These are phyloP conservation scores for Selenia dentaria DNA, from an alignment of 2,888 invertebrate species.

Conservation along the genomic window DNA sequence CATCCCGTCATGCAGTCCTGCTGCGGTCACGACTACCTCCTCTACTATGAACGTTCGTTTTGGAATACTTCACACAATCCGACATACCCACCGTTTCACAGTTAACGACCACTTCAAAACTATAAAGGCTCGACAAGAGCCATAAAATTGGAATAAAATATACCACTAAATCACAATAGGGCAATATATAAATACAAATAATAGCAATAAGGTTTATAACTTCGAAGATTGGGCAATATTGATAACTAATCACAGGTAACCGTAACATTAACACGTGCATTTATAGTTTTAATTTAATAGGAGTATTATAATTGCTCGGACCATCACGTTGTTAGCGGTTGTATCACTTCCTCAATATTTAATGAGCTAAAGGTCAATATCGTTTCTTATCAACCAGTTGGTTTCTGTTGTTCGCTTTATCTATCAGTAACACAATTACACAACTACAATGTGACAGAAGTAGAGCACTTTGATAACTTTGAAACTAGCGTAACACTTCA, in stretches of 20 bases:
- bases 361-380: slow-evolving; percentile 5
- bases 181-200: slow-evolving; percentile 34
- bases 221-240: slow-evolving; percentile 23
- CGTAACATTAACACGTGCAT: slow-evolving; percentile 22
- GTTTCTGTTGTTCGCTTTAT: slow-evolving; percentile 9
- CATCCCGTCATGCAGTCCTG: slow-evolving; percentile 46
- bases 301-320: slow-evolving; percentile 6
- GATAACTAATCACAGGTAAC: slow-evolving; percentile 19
- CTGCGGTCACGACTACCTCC: slow-evolving; percentile 41
- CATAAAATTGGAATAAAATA: slow-evolving; percentile 40
- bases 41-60: slow-evolving; percentile 32
- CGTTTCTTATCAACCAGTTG: slow-evolving; percentile 10
- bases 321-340: slow-evolving; percentile 11
- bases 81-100: slow-evolving; percentile 27
- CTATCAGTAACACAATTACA: slow-evolving; percentile 11
- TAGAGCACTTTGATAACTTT: slow-evolving; percentile 7
- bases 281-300: no score
- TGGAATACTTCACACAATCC: slow-evolving; percentile 23
- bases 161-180: slow-evolving; percentile 36
- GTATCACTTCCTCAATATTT: slow-evolving; percentile 20
- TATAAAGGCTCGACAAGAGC: slow-evolving; percentile 24
- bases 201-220: slow-evolving; percentile 30
- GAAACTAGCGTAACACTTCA: slow-evolving; percentile 29
- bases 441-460: slow-evolving; percentile 3
- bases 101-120: slow-evolving; percentile 27